Base-by-base conservation (phyloP, 2,888 invertebrate genomes). In the Leptura quadrifasciata region DNA sequence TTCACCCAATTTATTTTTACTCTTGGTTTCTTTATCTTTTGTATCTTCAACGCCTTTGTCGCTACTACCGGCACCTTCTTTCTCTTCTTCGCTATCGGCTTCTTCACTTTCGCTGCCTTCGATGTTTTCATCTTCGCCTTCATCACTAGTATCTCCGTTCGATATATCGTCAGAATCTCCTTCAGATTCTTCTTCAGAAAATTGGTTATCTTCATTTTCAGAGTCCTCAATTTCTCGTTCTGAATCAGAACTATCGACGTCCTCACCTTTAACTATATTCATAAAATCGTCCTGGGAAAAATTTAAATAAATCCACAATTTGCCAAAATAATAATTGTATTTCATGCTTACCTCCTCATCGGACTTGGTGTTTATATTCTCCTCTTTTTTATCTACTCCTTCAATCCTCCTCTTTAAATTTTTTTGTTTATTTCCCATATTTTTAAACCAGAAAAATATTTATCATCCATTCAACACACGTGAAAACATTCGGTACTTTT, bases 61-160 rank as follows among this genome's bases (percentile, higher is more conserved):
- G 91, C 77, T 91, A 71, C 91, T 91, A 31, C 79, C 76, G 31
- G 77, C 74, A 54, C 74, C 72, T 39, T 63, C 67, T 18, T 74
- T 76, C 9, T 65, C 60, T 64, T 79, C 74, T 27, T 78, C 75
- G 35, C 72, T 72, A 63, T 55, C 83, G 35, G 87, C 89, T 1
- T 89, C 89, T 78, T 90, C 90, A 1, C 89, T 88, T 1, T 91
- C 91, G 76, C 91, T 90, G 72, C 91, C 91, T 52, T 88, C 89
- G 0, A 18, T 70, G 47, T 90, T 90, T 2, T 88, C 88, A 1
- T 91, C 91, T 77, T 91, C 91, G 73, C 91, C 92, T 39, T 83
- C 88, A 4, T 88, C 88, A 47, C 89, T 88, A 61, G 87, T 88
- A 76, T 84, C 80, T 18, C 88, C 88, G 58, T 85, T 87, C 77